Conservation (phyloP, 2,797 vertebrate genomes). For the Falco columbarius region DNA sequence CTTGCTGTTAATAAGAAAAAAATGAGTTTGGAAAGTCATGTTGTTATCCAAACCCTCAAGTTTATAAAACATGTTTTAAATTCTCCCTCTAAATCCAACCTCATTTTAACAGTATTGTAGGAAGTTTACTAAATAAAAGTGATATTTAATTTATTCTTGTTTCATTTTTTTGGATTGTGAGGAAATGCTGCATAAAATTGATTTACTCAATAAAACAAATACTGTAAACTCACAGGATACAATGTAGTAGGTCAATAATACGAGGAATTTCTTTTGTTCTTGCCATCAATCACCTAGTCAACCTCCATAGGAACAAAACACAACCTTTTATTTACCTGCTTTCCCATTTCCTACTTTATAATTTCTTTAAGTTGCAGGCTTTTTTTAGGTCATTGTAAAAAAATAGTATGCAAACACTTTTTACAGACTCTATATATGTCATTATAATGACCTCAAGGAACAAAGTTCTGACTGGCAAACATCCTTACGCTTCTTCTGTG, state of each 20-base stretch:
- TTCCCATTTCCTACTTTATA: background rate
- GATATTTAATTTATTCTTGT: background rate
- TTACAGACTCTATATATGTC: background rate
- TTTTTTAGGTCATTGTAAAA: background rate
- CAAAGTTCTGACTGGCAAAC: background rate
- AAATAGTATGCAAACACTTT: background rate
- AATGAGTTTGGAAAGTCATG: background rate
- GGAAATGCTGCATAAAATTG: background rate
- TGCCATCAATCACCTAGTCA: background rate
- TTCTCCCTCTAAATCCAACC: background rate
- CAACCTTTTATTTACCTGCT: background rate
- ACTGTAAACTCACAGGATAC: background rate
- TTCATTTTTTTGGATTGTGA: background rate
- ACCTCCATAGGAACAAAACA: background rate
- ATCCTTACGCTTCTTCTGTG: background rate
- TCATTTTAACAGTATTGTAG: background rate
- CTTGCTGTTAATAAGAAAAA: background rate
- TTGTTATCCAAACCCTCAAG: background rate
- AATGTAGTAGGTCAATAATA: background rate
- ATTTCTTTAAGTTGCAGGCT: background rate
- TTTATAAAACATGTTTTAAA: background rate
- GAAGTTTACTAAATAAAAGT: background rate
- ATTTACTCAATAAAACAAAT: background rate
- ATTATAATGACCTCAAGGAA: background rate
- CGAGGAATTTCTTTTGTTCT: background rate